A percentile compares a stretch with the other conserved stretches of the same genome.
Evolutionary conservation across 1,140 invertebrate species (phyloP).

Genomic region (Matsumurasca onukii): DNA sequence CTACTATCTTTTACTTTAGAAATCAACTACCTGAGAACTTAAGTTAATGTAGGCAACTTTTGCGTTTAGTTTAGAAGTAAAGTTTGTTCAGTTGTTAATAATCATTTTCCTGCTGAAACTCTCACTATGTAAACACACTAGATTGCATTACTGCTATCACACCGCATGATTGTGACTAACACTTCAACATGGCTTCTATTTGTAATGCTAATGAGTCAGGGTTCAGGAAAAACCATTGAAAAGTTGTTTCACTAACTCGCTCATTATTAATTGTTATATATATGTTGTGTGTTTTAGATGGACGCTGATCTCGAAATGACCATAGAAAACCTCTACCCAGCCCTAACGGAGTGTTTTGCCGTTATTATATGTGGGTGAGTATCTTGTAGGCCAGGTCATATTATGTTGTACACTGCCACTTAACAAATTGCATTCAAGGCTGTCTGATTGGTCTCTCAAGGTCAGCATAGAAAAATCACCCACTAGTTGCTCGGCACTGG

Average conservation of each 20-base stretch:
- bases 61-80: no score
- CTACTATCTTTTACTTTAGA: no score
- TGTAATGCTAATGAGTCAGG: no score
- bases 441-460: background rate
- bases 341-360: conserved; percentile 86
- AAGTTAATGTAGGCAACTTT: no score
- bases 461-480: background rate
- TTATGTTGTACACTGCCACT: background rate
- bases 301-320: conserved; percentile 35
- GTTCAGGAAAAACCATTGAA: no score
- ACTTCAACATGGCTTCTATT: no score
- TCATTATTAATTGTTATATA: background rate
- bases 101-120: no score
- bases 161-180: no score
- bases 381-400: background rate
- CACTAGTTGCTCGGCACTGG: background rate
- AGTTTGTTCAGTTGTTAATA: no score
- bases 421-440: background rate
- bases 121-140: no score
- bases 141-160: no score
- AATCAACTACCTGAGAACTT: no score
- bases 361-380: conserved; percentile 86
- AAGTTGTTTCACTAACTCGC: background rate
- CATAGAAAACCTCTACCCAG: conserved; percentile 84
- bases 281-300: conserved; percentile 8